phyloP scores from a whole-genome alignment of 2,797 vertebrate genomes.

The Cheirogaleus major region DNA sequence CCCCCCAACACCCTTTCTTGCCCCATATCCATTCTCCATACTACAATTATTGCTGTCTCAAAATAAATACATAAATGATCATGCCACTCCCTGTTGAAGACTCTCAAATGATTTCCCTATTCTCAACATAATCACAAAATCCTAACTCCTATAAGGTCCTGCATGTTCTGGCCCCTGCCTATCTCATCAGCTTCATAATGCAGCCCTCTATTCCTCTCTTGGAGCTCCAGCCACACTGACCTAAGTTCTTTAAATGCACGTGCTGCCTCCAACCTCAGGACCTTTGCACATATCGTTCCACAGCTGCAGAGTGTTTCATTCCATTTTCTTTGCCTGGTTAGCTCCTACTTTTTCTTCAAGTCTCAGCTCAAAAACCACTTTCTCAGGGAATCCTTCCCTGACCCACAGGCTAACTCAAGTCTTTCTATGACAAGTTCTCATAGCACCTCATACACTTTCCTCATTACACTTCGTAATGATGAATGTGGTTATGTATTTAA shows the following conservation, averaged over 20 bases:
- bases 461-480: background rate
- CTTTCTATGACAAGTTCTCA: background rate
- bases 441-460: background rate
- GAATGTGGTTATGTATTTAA: background rate
- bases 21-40: background rate
- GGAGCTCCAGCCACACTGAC: background rate
- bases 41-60: background rate
- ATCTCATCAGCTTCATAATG: background rate
- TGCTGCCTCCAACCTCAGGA: background rate
- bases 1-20: background rate
- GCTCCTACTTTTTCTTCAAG: background rate
- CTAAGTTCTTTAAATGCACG: background rate
- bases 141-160: background rate
- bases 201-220: background rate
- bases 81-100: background rate
- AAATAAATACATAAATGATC: background rate
- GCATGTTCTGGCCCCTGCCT: background rate
- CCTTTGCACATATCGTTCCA: background rate
- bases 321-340: conserved; percentile 3
- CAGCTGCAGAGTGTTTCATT: background rate
- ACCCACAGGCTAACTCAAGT: background rate
- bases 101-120: background rate
- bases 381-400: background rate
- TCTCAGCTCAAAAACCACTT: background rate
- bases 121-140: background rate